Evolutionary conservation across 2,113 vertebrate genomes (phyloP), one percentile per base, ranked within the genome.

Genomic region (Rhinoptilus africanus): DNA sequence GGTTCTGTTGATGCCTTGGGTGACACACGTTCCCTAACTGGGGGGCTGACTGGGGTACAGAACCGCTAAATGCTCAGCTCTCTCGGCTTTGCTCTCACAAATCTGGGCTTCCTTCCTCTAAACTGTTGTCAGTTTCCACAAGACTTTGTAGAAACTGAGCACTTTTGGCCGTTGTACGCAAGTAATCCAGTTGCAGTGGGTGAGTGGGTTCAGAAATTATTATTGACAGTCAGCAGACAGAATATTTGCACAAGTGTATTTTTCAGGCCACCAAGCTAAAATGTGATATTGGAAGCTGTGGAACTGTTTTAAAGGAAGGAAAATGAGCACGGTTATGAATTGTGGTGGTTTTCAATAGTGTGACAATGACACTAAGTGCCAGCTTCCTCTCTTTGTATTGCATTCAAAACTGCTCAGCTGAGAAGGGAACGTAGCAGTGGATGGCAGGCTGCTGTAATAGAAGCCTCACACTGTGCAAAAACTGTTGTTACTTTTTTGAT

Each of bases 321-420:
- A 95, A 88, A 93, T 71, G 89, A 94, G 78, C 71, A 83, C 1
- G 19, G 84, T 88, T 95, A 95, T 92, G 88, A 95, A 95, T 85
- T 90, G 85, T 81, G 75, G 75, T 93, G 79, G 82, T 94, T 96
- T 95, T 93, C 93, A 95, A 85, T 93, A 88, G 66, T 92, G 72
- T 90, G 89, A 90, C 88, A 96, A 95, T 77, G 82, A 83, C 92
- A 95, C 89, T 37, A 91, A 94, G 51, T 67, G 92, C 88, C 92
- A 95, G 82, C 92, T 88, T 95, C 90, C 93, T 84, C 71, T 88
- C 75, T 94, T 83, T 86, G 82, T 90, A 79, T 76, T 79, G 71
- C 78, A 63, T 71, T 97, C 89, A 90, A 90, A 93, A 95, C 78
- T 67, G 85, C 75, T 96, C 95, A 93, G 90, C 93, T 97, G 96